Evolutionary conservation across 2,113 vertebrate species (phyloP), one percentile per base, ranked within the genome.

Genomic region (Clarias gariepinus): DNA sequence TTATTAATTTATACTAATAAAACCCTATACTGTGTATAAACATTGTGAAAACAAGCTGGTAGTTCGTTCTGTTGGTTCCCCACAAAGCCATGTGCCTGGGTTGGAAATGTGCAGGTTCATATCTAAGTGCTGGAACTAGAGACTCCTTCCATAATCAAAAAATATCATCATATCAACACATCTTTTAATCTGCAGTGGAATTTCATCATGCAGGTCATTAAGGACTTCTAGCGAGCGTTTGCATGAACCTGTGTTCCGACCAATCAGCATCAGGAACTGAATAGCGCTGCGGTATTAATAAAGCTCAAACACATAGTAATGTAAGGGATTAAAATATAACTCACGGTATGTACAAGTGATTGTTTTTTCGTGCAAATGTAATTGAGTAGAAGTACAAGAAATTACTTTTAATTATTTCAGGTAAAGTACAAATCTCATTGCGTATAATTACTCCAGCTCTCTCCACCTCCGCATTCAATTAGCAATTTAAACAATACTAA

Each of bases 401-500:
- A 82, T 52, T 64, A 64, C 60, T 64, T 66, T 47, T 18, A 82
- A 82, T 64, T 82, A 47, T 82, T 82, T 7, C 36, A n/a, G 60
- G 36, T 66, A 66, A 82, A 66, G 36, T 52, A 64, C 28, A 47
- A 82, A 82, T 82, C 36, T 64, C 64, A 47, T 10, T 3, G 61
- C 9, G 28, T 63, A 18, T 64, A 82, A 82, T 82, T 47, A 82
- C 25, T 82, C 52, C n/a, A n/a, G n/a, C 23, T 8, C 33, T 82
- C 64, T 66, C 36, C 25, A 61, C 13, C 61, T 36, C 58, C 15
- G 21, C n/a, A 41, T 81, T 81, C n/a, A 81, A 64, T 81, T 81
- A 81, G 80, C 80, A 64, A 81, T 81, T 36, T 41, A 81, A 64
- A 81, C 30, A 47, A 28, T 64, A n/a, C 58, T 63, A 64, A 81